Percentiles rank a stretch among this genome's conserved stretches.
These are phyloP conservation scores for Phthorimaea operculella DNA, from an alignment of 1,140 invertebrate species.

Conservation along the genomic window DNA sequence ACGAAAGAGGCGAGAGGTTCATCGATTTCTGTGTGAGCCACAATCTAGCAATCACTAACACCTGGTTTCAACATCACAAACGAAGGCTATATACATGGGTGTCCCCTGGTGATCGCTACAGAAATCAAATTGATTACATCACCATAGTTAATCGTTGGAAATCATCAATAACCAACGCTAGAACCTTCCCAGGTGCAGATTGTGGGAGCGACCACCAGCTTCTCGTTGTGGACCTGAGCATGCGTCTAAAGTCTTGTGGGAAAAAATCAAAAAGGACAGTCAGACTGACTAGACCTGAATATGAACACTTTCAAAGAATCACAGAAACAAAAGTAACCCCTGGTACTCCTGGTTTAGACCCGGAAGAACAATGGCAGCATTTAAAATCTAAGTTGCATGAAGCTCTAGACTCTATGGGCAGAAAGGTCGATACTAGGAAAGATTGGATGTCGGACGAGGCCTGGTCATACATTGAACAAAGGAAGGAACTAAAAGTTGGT, in stretches of 20 bases:
- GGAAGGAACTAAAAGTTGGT: too few relatives aligned
- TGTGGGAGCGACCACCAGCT: slow-evolving; percentile 12
- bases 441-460: background rate
- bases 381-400: background rate
- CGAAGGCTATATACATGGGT: background rate
- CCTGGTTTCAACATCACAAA: background rate
- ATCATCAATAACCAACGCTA: slow-evolving; percentile 11
- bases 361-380: background rate
- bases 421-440: too few relatives aligned
- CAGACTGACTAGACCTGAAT: background rate
- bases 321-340: background rate
- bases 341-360: background rate
- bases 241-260: background rate
- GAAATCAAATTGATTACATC: slow-evolving; percentile 15
- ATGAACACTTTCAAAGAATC: background rate
- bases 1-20: background rate
- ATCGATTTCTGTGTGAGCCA: background rate
- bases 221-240: slow-evolving; percentile 10
- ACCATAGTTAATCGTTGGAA: slow-evolving; percentile 10
- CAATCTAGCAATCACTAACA: background rate
- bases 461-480: too few relatives aligned
- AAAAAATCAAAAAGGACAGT: background rate
- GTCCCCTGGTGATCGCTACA: background rate
- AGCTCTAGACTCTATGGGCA: too few relatives aligned
- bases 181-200: slow-evolving; percentile 14